phyloP scores from a whole-genome alignment of 1,140 invertebrate species.

The Gerris buenoi region DNA sequence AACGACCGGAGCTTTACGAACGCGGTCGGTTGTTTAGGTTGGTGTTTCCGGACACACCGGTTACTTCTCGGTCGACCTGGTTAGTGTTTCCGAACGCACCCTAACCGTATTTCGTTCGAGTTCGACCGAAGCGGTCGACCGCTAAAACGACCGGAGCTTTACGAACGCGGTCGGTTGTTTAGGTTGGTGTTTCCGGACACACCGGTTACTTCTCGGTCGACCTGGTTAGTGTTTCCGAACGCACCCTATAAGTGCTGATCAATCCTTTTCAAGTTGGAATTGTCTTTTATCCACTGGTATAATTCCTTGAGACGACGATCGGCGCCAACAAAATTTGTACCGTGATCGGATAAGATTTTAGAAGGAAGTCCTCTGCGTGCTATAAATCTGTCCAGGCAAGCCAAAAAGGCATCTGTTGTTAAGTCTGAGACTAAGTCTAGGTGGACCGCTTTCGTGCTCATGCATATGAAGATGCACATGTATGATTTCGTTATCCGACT shows the following conservation, averaged over 20 bases:
- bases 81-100: too few relatives aligned
- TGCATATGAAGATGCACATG: constrained; percentile 22
- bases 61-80: too few relatives aligned
- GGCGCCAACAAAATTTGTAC: constrained; percentile 23
- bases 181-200: too few relatives aligned
- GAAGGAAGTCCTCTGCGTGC: background rate
- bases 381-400: constrained; percentile 22
- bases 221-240: too few relatives aligned
- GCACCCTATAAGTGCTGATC: background rate
- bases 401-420: constrained; percentile 19
- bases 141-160: too few relatives aligned
- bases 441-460: constrained; percentile 22
- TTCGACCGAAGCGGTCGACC: too few relatives aligned
- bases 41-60: too few relatives aligned
- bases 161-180: too few relatives aligned
- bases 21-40: too few relatives aligned
- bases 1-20: too few relatives aligned
- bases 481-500: constrained; percentile 22
- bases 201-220: too few relatives aligned
- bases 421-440: constrained; percentile 22
- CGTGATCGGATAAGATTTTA: constrained; percentile 24
- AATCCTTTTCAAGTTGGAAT: background rate
- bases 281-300: background rate
- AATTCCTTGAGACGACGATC: constrained; percentile 9
- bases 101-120: too few relatives aligned